Evolutionary conservation across 2,888 invertebrate genomes (phyloP), one percentile per base, ranked within the genome.

Genomic region (Euclidia mi): DNA sequence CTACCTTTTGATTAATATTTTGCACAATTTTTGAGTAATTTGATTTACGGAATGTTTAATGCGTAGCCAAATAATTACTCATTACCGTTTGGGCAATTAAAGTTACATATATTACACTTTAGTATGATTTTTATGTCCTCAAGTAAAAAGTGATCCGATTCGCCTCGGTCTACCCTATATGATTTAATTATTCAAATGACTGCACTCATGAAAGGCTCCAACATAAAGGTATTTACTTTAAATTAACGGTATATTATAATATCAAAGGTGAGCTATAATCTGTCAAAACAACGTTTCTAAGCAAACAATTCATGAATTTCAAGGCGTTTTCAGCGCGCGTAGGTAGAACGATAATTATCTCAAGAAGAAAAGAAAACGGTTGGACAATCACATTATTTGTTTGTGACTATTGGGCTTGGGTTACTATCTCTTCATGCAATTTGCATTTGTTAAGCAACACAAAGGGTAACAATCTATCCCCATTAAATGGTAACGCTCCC

Each of bases 341-440:
- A 15, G 76, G 68, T 53, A 25, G 31, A 73, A 70, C 35, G 75
- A 69, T 17, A n/a, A n/a, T n/a, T n/a, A 71, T 78, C 14, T 65
- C 75, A 14, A 72, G 76, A 47, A 71, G 51, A 51, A 71, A 66
- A 64, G 70, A 68, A 46, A 65, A 72, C 25, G 69, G 66, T 43
- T 65, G 50, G 58, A 75, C 72, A 56, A 64, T 59, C 20, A 74
- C 77, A 44, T 69, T 82, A 55, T 78, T 76, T 58, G 79, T 81
- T 18, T 76, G 78, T 55, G 56, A 76, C 64, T 79, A 77, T 60
- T n/a, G 77, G 73, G 25, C 76, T 76, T 25, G 57, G 67, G 78
- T 79, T 61, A 79, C 75, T 80, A 62, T 60, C 56, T 63, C 51
- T 57, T 61, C 50, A 46, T 59, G 56, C 58, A 72, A 75, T 75